Evolutionary conservation across 2,113 vertebrate species (phyloP).

Genomic region (Notothenia coriiceps): DNA sequence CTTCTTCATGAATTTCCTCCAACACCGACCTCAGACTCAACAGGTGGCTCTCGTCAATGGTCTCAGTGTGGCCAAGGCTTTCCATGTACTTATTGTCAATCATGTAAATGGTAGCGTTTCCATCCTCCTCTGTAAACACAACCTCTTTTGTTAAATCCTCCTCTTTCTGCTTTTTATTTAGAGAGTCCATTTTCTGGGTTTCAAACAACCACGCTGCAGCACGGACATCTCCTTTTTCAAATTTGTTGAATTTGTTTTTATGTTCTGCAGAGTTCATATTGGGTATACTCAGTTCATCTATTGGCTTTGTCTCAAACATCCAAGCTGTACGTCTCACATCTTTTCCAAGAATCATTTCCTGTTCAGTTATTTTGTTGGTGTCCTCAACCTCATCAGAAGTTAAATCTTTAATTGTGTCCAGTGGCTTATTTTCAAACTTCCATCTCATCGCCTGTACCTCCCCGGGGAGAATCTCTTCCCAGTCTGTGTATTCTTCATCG

Average conservation of each 20-base stretch:
- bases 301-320: constrained; percentile 91
- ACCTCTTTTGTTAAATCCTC: constrained; percentile 80
- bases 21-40: constrained; percentile 87
- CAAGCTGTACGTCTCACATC: constrained; percentile 88
- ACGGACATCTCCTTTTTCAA: constrained; percentile 84
- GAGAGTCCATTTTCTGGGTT: constrained; percentile 86
- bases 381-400: constrained; percentile 78
- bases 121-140: constrained; percentile 84
- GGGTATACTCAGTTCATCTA: constrained; percentile 74
- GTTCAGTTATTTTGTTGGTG: constrained; percentile 76
- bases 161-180: constrained; percentile 86
- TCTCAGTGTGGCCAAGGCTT: constrained; percentile 86
- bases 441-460: constrained; percentile 89
- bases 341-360: constrained; percentile 87
- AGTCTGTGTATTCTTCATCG: constrained; percentile 85
- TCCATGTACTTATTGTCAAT: constrained; percentile 89
- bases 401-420: constrained; percentile 86
- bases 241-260: constrained; percentile 82
- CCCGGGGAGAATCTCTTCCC: constrained; percentile 88
- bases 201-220: constrained; percentile 88
- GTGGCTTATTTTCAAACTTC: constrained; percentile 90
- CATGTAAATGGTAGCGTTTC: constrained; percentile 87
- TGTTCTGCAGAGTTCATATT: constrained; percentile 68
- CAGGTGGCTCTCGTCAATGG: constrained; percentile 86
- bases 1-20: constrained; percentile 87